These are phyloP conservation scores for Coptodon rendalli DNA, from an alignment of 2,113 vertebrate genomes.

Conservation along the genomic window DNA sequence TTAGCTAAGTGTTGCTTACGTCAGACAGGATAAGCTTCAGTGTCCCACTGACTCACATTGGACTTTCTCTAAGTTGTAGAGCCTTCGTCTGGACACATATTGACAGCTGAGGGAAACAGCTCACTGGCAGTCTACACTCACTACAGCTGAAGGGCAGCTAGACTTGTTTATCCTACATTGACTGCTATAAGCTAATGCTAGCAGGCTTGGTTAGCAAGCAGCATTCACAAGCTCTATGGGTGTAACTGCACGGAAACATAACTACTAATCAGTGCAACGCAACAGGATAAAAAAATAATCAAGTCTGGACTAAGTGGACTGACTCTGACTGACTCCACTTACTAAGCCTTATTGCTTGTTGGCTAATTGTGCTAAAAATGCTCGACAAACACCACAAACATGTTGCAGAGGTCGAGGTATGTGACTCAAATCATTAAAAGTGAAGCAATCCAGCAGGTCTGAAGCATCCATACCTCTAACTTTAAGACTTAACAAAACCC, in stretches of 20 bases:
- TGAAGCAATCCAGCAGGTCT: background rate
- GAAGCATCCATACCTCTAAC: background rate
- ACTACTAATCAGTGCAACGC: background rate
- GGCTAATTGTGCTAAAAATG: background rate
- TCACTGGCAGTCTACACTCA: background rate
- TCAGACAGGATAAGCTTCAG: background rate
- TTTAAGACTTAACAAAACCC: background rate
- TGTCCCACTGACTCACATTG: background rate
- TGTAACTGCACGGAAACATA: background rate
- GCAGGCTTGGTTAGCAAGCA: background rate
- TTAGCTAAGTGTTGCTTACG: background rate
- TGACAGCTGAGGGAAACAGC: background rate
- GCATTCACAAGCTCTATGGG: background rate
- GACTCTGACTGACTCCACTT: background rate
- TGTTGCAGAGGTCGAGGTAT: background rate
- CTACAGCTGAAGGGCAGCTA: background rate
- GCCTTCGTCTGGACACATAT: background rate
- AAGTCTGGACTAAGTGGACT: background rate
- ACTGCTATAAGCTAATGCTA: background rate
- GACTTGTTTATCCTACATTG: background rate
- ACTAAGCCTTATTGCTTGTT: background rate
- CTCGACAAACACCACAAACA: background rate
- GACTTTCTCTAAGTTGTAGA: background rate
- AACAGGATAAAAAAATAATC: background rate
- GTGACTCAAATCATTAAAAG: background rate